These are phyloP conservation scores for Ianthella basta DNA, from an alignment of 37 sponge, comb jelly and placozoan species.

Conservation along the genomic window DNA sequence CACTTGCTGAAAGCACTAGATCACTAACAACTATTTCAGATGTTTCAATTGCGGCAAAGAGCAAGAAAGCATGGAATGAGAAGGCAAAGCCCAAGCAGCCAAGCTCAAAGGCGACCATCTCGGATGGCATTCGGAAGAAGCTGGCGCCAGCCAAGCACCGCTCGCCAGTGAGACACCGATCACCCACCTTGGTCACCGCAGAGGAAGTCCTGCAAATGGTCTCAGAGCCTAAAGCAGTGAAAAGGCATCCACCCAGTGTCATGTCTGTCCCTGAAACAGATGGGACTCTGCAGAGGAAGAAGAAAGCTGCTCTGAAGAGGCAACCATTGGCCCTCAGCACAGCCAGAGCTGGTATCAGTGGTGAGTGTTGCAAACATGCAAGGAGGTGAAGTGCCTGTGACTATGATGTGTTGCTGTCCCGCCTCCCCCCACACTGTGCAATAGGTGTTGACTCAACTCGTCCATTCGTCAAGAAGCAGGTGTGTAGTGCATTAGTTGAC, in stretches of 20 bases:
- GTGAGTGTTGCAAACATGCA: not conserved
- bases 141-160: not conserved
- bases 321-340: constrained; percentile 3
- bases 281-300: not conserved
- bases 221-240: not conserved
- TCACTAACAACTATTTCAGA: not conserved
- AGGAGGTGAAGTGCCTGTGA: not conserved
- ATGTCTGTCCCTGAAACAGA: not conserved
- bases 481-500: too few species aligned
- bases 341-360: not conserved
- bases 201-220: not conserved
- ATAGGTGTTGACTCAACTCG: too few species aligned
- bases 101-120: constrained; percentile 4
- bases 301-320: not conserved
- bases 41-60: not conserved
- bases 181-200: not conserved
- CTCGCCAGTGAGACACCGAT: too few species aligned
- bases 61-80: not conserved
- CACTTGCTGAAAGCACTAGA: not conserved
- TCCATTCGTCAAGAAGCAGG: too few species aligned
- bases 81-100: not conserved
- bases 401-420: too few species aligned
- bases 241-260: not conserved
- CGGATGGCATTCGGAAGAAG: constrained; percentile 20
- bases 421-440: too few species aligned